These are phyloP conservation scores for Thyatira batis DNA, from an alignment of 2,888 invertebrate species.

Conservation along the genomic window DNA sequence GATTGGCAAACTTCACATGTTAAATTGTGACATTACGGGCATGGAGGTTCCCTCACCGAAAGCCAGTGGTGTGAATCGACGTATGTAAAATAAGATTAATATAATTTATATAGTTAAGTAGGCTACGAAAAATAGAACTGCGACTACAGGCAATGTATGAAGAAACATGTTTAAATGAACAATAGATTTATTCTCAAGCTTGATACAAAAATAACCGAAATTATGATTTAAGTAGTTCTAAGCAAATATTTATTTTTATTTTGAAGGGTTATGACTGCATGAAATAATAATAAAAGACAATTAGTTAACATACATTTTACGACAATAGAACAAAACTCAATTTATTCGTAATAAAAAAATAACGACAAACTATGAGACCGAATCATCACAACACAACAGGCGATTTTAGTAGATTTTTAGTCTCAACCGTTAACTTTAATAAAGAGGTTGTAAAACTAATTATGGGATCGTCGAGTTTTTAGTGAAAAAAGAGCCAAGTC, in stretches of 20 bases:
- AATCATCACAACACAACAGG: slow-evolving; percentile 38
- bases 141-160: too few species aligned
- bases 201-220: too few species aligned
- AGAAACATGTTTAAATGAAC: too few species aligned
- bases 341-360: slow-evolving; percentile 65
- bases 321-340: slow-evolving; percentile 53
- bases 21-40: too few species aligned
- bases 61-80: too few species aligned
- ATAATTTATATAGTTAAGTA: too few species aligned
- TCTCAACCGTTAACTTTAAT: slow-evolving; percentile 64
- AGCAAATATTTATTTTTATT: neutral
- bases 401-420: slow-evolving; percentile 54
- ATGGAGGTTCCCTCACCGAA: too few species aligned
- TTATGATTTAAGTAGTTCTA: too few species aligned
- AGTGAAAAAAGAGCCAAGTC: slow-evolving; percentile 37
- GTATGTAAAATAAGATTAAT: too few species aligned
- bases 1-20: too few species aligned
- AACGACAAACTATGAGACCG: slow-evolving; percentile 32
- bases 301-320: slow-evolving; percentile 24
- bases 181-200: too few species aligned
- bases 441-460: slow-evolving; percentile 77
- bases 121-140: too few species aligned
- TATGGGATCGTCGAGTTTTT: slow-evolving; percentile 55
- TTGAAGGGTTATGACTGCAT: neutral
- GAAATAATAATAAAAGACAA: slow-evolving; percentile 1